phyloP scores from a whole-genome alignment of 2,888 invertebrate genomes.

The Orchesella flavescens region DNA sequence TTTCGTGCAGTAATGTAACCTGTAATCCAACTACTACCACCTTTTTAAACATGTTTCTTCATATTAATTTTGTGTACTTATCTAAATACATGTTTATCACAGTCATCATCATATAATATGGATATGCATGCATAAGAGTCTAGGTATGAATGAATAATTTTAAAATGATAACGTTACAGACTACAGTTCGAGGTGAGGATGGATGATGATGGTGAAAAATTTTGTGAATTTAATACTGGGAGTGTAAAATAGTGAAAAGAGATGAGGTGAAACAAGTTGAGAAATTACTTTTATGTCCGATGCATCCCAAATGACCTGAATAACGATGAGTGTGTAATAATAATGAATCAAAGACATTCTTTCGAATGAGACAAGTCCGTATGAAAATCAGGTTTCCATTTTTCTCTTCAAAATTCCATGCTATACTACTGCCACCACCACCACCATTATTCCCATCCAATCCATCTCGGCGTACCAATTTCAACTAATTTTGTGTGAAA shows the following conservation, averaged over 20 bases:
- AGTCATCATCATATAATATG: conserved; percentile 3
- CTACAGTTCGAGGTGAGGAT: neutral
- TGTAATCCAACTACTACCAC: conserved; percentile 10
- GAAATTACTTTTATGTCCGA: conserved; percentile 2
- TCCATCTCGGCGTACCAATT: neutral
- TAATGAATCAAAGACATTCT: conserved; percentile 47
- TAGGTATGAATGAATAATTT: conserved; percentile 31
- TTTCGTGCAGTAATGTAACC: neutral
- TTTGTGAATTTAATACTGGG: conserved; percentile 5
- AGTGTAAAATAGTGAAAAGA: conserved; percentile 34
- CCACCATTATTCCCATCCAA: no score
- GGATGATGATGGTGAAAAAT: neutral
- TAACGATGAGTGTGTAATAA: conserved; percentile 49
- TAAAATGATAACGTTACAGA: conserved; percentile 14
- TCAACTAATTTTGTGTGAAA: neutral
- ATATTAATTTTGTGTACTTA: conserved; percentile 23
- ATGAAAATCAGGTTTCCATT: conserved; percentile 53
- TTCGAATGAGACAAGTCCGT: conserved; percentile 29
- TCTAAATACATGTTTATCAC: neutral
- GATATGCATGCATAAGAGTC: neutral
- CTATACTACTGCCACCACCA: neutral
- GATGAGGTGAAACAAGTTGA: conserved; percentile 15
- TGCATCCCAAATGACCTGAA: conserved; percentile 57
- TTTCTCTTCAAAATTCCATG: conserved; percentile 11
- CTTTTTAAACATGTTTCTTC: neutral